Conservation (phyloP, 2,888 invertebrate species). For the Disparrhopalites patrizii region DNA sequence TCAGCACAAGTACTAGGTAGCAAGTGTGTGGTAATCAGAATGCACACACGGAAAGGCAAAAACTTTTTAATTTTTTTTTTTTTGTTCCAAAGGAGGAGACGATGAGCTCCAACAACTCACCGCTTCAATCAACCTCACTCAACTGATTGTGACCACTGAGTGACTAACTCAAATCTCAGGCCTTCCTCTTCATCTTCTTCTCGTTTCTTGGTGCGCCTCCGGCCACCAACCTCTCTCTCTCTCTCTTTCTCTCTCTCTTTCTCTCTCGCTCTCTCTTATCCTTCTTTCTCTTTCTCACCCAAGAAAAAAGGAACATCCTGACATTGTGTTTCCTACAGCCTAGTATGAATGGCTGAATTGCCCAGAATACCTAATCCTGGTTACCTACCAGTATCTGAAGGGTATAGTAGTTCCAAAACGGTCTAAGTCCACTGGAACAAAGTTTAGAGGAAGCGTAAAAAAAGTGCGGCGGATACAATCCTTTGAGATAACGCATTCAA, state of each 20-base stretch:
- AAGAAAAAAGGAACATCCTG: slow-evolving; percentile 4
- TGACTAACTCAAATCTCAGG: slow-evolving; percentile 25
- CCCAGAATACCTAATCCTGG: too few relatives aligned
- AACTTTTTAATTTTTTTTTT: too few relatives aligned
- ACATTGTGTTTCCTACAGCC: neutral
- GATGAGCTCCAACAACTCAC: slow-evolving; percentile 19
- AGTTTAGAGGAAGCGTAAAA: too few relatives aligned
- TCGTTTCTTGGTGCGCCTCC: too few relatives aligned
- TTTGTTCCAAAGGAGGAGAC: slow-evolving; percentile 13
- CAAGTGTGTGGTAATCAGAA: too few relatives aligned
- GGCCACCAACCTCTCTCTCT: slow-evolving; percentile 4
- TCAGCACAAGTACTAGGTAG: slow-evolving; percentile 6
- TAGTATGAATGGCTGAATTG: neutral
- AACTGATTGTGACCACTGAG: slow-evolving; percentile 17
- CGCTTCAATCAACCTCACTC: slow-evolving; percentile 25
- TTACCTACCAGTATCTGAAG: too few relatives aligned
- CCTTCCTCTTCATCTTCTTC: slow-evolving; percentile 4
- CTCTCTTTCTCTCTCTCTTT: neutral
- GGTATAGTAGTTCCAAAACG: too few relatives aligned
- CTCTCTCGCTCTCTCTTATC: too few relatives aligned
- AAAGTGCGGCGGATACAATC: too few relatives aligned
- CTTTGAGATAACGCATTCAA: too few relatives aligned
- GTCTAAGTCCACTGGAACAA: too few relatives aligned
- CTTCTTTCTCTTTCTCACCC: neutral
- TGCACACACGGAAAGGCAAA: too few relatives aligned